A percentile compares a stretch with the other conserved stretches of the same genome.
phyloP scores from a whole-genome alignment of 2,797 vertebrate genomes.

The Rhinophrynus dorsalis region DNA sequence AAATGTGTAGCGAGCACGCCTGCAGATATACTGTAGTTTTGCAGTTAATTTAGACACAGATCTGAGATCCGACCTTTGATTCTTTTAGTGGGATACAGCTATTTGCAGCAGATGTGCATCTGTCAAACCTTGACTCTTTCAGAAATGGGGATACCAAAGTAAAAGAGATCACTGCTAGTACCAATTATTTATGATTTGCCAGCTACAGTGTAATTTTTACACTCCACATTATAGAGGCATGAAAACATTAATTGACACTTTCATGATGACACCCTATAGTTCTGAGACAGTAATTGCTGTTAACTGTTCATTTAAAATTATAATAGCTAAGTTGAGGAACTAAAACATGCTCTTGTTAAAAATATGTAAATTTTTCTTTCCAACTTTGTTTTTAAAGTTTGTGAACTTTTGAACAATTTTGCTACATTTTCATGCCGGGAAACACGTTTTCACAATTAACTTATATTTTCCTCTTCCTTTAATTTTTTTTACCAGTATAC shows the following conservation, averaged over 20 bases:
- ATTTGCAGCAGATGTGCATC: conserved; percentile 36
- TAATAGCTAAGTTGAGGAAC: no score
- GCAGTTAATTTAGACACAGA: neutral
- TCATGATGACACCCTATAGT: neutral
- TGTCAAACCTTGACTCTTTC: conserved; percentile 12
- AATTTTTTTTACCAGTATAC: no score
- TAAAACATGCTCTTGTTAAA: no score
- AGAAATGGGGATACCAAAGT: conserved; percentile 12
- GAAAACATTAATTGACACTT: conserved; percentile 6
- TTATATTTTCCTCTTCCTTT: no score
- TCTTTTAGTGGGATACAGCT: conserved; percentile 6
- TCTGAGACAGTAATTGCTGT: neutral
- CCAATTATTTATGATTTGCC: conserved; percentile 15
- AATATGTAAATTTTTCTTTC: no score
- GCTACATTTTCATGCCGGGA: no score
- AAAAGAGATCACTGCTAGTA: conserved; percentile 14
- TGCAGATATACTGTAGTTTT: neutral
- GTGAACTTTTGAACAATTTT: no score
- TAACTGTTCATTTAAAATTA: neutral
- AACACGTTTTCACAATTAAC: no score
- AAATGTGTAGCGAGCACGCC: neutral
- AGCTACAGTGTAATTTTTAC: conserved; percentile 8
- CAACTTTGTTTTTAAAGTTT: no score
- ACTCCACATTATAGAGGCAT: conserved; percentile 10
- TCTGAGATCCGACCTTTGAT: conserved; percentile 4